Percentiles rank a stretch among this genome's conserved stretches.
Conservation (phyloP, 2,888 invertebrate genomes). For the Drosophila diplacantha region DNA sequence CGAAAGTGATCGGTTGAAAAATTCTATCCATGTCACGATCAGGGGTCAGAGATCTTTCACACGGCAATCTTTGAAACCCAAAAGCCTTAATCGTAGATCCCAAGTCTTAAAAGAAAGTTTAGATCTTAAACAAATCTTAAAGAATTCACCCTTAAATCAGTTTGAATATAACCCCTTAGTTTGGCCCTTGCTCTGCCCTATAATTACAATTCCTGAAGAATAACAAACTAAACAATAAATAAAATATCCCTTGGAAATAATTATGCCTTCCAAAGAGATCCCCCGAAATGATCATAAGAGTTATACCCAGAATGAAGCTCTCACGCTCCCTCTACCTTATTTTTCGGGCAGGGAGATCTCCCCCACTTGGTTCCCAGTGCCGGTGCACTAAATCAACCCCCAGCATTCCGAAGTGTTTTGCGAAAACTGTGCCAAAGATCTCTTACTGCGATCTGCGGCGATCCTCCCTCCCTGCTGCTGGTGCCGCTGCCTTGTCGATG, state of each 20-base stretch:
- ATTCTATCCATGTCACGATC: slow-evolving; percentile 14
- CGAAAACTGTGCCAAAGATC: slow-evolving; percentile 55
- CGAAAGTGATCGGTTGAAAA: slow-evolving; percentile 38
- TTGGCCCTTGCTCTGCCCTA: background rate
- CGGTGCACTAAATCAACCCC: slow-evolving; percentile 41
- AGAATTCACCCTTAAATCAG: background rate
- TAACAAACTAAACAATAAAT: slow-evolving; percentile 3
- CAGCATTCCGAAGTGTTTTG: slow-evolving; percentile 58
- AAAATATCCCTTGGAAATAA: slow-evolving; percentile 11
- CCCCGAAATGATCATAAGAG: slow-evolving; percentile 11
- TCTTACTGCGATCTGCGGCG: slow-evolving; percentile 33
- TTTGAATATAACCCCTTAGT: background rate
- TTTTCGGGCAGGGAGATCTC: slow-evolving; percentile 9
- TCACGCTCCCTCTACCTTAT: slow-evolving; percentile 23
- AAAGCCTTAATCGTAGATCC: background rate
- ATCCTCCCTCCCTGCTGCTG: slow-evolving; percentile 6
- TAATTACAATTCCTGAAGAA: background rate
- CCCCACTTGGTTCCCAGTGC: slow-evolving; percentile 33
- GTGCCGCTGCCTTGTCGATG: slow-evolving; percentile 24
- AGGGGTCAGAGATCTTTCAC: background rate
- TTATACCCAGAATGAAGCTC: slow-evolving; percentile 11
- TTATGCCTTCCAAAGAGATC: slow-evolving; percentile 9
- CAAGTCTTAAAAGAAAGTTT: no score
- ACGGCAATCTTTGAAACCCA: background rate
- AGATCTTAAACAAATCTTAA: background rate